Evolutionary conservation across 2,113 vertebrate genomes (phyloP).

Genomic region (Dasyornis broadbenti): DNA sequence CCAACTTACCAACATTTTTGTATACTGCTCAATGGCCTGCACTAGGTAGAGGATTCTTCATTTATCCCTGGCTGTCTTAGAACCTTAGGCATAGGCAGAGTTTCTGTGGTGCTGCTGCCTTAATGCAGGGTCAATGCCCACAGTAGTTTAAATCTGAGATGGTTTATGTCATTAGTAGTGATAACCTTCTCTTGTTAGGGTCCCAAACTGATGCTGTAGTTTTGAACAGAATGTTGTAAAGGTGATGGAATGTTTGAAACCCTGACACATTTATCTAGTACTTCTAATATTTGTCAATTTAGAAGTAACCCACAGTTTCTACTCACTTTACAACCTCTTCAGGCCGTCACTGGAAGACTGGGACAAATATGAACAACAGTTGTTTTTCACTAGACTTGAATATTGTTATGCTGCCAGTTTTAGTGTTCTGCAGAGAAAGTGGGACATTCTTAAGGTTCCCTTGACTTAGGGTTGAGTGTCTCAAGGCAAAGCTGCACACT

Average conservation of each 20-base stretch:
- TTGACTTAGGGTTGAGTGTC: neutral
- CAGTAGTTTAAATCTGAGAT: neutral
- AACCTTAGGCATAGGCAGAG: neutral
- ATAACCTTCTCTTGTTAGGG: neutral
- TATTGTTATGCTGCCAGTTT: neutral
- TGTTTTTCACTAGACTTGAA: neutral
- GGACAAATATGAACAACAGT: neutral
- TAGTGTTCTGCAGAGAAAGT: neutral
- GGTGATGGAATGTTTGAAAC: neutral
- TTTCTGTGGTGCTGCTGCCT: neutral
- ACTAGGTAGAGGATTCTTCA: fast-evolving
- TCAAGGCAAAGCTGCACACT: neutral
- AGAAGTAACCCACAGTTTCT: neutral
- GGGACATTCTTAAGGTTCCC: neutral
- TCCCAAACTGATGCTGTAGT: neutral
- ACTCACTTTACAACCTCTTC: neutral
- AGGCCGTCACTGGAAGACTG: neutral
- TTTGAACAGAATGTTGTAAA: neutral
- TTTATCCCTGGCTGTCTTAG: neutral
- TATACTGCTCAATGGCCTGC: neutral
- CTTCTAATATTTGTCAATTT: neutral
- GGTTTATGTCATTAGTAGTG: neutral
- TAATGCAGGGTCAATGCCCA: neutral
- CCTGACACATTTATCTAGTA: neutral
- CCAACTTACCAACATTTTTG: neutral